Conservation (phyloP, 1,140 invertebrate species). For the Drosophila nasuta region DNA sequence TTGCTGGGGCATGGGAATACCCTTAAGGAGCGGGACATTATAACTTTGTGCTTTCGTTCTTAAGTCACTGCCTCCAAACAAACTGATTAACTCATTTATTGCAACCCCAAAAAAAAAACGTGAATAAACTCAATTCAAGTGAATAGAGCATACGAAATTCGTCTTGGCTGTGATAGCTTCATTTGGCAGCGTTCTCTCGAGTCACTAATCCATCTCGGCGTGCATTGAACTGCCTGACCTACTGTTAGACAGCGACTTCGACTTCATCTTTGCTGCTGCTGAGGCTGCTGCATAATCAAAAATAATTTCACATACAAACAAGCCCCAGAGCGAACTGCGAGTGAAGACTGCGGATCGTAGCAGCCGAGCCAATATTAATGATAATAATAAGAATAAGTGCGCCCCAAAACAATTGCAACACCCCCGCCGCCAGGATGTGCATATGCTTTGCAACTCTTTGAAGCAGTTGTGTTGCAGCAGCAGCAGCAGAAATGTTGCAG, state of each 20-base stretch:
- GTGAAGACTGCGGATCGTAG: constrained; percentile 53
- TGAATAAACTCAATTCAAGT: not conserved
- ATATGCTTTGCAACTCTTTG: constrained; percentile 7
- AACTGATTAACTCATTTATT: constrained; percentile 27
- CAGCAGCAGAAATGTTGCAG: constrained; percentile 20
- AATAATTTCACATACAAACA: constrained; percentile 83
- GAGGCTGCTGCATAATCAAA: constrained; percentile 78
- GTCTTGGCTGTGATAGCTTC: constrained; percentile 9
- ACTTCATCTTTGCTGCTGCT: constrained; percentile 9
- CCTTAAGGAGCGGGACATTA: constrained; percentile 20
- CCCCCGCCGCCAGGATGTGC: constrained; percentile 57
- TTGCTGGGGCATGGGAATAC: constrained; percentile 18
- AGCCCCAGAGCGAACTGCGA: constrained; percentile 63
- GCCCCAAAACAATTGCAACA: constrained; percentile 77
- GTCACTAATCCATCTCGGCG: constrained; percentile 71
- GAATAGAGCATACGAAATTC: constrained; percentile 48
- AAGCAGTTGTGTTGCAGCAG: constrained; percentile 50
- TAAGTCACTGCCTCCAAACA: not conserved
- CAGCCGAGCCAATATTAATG: constrained; percentile 74
- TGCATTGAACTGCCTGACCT: constrained; percentile 75
- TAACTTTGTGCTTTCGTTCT: not conserved
- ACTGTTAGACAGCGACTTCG: constrained; percentile 64
- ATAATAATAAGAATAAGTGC: constrained; percentile 83
- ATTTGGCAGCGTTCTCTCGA: not conserved
- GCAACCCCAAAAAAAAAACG: not conserved